Conservation (phyloP, 2,113 vertebrate species). For the Pomatorhinus ruficollis region DNA sequence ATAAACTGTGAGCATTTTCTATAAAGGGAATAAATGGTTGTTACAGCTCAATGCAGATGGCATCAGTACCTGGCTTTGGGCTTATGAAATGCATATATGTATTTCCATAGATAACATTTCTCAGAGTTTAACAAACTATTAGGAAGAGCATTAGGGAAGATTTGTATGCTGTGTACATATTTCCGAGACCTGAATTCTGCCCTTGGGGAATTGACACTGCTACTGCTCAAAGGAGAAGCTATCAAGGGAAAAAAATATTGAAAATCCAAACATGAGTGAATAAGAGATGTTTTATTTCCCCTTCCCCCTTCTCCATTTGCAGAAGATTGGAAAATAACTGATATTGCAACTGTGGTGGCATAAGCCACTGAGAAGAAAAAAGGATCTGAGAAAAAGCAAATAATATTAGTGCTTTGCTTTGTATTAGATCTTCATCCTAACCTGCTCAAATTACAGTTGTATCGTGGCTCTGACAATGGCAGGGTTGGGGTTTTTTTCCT, state of each 20-base stretch:
- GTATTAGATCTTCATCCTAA: conserved; percentile 15
- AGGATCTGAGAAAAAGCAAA: conserved; percentile 14
- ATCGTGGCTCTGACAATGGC: neutral
- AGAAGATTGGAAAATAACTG: conserved; percentile 55
- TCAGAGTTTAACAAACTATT: conserved; percentile 58
- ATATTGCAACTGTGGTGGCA: neutral
- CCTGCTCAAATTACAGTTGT: conserved; percentile 10
- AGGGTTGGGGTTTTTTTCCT: neutral
- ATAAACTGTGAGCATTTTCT: neutral
- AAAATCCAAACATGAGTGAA: conserved; percentile 46
- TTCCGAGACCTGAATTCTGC: conserved; percentile 48
- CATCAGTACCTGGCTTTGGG: neutral
- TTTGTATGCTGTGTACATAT: conserved; percentile 58
- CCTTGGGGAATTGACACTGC: conserved; percentile 47
- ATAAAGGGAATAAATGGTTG: neutral
- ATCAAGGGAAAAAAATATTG: conserved; percentile 58
- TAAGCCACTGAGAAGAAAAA: conserved; percentile 19
- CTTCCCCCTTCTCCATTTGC: conserved; percentile 30
- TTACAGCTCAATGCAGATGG: neutral
- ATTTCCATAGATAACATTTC: conserved; percentile 26
- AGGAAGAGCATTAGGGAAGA: conserved; percentile 6
- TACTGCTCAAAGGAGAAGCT: conserved; percentile 52
- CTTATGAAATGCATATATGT: conserved; percentile 34
- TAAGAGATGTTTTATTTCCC: conserved; percentile 45
- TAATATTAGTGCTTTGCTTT: conserved; percentile 15